These are phyloP conservation scores for human DNA, from an alignment of 2,113 vertebrate species.

Conservation along the genomic window DNA sequence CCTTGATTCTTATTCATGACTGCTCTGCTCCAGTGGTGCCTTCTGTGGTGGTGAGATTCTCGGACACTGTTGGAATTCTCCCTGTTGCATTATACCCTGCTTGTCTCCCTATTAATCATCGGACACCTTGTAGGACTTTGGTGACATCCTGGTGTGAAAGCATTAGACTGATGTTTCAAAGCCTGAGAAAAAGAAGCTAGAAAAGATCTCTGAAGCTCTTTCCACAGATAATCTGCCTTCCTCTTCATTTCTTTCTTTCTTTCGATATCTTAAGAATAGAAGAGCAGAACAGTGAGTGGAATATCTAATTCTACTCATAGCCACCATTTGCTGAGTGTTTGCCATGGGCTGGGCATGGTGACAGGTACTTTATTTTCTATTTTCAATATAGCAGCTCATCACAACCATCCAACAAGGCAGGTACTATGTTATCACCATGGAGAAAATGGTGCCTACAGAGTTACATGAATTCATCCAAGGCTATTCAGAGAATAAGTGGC, in stretches of 20 bases:
- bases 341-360: too few species aligned
- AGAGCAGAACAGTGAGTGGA: not conserved
- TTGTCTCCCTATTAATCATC: not conserved
- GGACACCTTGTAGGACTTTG: too few species aligned
- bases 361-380: not conserved
- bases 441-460: not conserved
- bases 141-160: not conserved
- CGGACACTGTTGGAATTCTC: fast-evolving
- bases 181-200: not conserved
- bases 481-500: not conserved
- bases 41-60: too few species aligned
- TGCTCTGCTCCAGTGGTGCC: not conserved
- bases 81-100: fast-evolving
- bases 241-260: not conserved
- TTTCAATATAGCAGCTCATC: not conserved
- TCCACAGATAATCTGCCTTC: not conserved
- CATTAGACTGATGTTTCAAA: not conserved
- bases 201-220: not conserved
- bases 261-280: not conserved
- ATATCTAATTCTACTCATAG: not conserved
- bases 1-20: fast-evolving
- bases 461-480: not conserved
- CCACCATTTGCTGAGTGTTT: not conserved
- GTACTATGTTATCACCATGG: too few species aligned
- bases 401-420: not conserved